Conservation (phyloP, 2,888 invertebrate species). For the Periphyllus acericola region DNA sequence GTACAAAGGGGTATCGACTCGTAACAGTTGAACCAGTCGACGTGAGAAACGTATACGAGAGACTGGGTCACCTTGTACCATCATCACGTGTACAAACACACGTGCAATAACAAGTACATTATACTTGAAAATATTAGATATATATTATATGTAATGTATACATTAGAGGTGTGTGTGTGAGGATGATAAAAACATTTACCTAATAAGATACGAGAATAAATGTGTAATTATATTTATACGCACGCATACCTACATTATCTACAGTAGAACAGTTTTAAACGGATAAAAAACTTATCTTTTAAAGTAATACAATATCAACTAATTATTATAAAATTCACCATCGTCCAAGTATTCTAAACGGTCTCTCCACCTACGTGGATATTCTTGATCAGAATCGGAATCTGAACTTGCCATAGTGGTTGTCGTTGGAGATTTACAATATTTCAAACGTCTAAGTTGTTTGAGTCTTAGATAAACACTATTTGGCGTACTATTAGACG, state of each 20-base stretch:
- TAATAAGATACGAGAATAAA: not conserved
- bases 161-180: not conserved
- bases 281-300: not conserved
- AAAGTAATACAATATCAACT: not conserved
- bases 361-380: conserved; percentile 41
- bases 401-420: conserved; percentile 24
- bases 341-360: conserved; percentile 5
- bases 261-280: too few relatives aligned
- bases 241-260: too few relatives aligned
- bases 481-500: not conserved
- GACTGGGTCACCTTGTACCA: conserved; percentile 56
- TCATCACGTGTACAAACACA: conserved; percentile 39
- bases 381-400: conserved; percentile 56
- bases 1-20: conserved; percentile 15
- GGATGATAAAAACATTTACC: conserved; percentile 1
- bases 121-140: conserved; percentile 29
- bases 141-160: not conserved
- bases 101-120: conserved; percentile 19
- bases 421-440: not conserved
- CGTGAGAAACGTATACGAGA: not conserved
- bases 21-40: conserved; percentile 33
- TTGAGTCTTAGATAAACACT: not conserved
- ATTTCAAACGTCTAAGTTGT: not conserved
- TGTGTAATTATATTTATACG: too few relatives aligned
- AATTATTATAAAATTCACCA: conserved; percentile 27